Conservation (phyloP, 2,888 invertebrate genomes). For the Cosmia pyralina region DNA sequence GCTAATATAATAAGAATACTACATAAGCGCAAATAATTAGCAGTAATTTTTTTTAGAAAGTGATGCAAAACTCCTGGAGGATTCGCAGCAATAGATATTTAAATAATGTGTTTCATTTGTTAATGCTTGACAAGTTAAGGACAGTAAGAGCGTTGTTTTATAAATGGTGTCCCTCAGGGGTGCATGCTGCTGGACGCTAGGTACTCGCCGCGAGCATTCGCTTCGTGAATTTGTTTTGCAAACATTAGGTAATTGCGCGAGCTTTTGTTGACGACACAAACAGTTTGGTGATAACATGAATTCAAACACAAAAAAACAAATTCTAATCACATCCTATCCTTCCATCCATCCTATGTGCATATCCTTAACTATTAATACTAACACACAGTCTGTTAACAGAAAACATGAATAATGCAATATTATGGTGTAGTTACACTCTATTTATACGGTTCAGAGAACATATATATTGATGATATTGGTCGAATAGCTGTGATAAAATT, state of each 20-base stretch:
- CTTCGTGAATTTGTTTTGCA: background rate
- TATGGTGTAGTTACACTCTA: background rate
- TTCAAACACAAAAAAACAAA: background rate
- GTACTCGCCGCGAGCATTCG: background rate
- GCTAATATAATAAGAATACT: background rate
- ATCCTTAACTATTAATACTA: background rate
- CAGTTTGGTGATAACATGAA: background rate
- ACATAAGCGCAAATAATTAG: too few relatives aligned
- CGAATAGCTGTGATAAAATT: slow-evolving; percentile 12
- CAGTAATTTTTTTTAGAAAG: background rate
- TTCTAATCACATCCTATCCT: background rate
- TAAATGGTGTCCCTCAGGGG: slow-evolving; percentile 2
- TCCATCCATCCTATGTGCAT: background rate
- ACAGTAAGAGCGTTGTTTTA: too few relatives aligned
- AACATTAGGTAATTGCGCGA: background rate
- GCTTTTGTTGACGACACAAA: background rate
- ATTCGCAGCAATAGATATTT: background rate
- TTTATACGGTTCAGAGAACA: slow-evolving; percentile 7
- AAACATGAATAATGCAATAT: slow-evolving; percentile 22
- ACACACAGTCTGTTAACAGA: slow-evolving; percentile 7
- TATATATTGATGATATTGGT: background rate
- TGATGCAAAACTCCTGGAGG: background rate
- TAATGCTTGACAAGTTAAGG: background rate
- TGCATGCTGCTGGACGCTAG: background rate
- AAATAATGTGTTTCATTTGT: slow-evolving; percentile 11